Conservation (phyloP, 2,888 invertebrate species). For the Caradrina clavipalpis region DNA sequence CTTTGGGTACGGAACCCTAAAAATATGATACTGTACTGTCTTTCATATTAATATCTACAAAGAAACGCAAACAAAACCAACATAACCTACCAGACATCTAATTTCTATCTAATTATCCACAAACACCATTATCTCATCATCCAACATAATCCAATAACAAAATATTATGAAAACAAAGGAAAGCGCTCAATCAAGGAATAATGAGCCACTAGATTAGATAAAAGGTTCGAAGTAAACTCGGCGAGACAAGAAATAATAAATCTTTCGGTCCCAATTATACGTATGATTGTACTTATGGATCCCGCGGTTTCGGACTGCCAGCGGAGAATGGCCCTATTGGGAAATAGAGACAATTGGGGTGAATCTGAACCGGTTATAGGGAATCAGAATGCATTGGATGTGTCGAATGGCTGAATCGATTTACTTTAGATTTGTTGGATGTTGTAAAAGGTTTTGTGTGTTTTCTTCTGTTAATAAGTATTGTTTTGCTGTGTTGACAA, state of each 20-base stretch:
- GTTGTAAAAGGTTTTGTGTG: slow-evolving; percentile 11
- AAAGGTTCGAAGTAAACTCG: slow-evolving; percentile 79
- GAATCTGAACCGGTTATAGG: slow-evolving; percentile 62
- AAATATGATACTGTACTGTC: too few relatives aligned
- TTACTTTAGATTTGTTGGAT: slow-evolving; percentile 24
- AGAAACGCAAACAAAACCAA: too few relatives aligned
- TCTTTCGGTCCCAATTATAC: slow-evolving; percentile 86
- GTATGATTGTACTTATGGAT: slow-evolving; percentile 77
- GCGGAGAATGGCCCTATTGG: slow-evolving; percentile 80
- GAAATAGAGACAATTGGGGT: slow-evolving; percentile 82
- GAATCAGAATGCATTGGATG: slow-evolving; percentile 53
- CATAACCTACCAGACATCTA: slow-evolving; percentile 15
- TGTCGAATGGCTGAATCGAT: slow-evolving; percentile 45
- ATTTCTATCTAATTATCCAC: slow-evolving; percentile 41
- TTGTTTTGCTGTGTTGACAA: neutral
- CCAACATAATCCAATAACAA: slow-evolving; percentile 78
- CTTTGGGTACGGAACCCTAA: too few relatives aligned
- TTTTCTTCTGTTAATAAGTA: neutral
- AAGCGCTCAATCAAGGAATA: slow-evolving; percentile 83
- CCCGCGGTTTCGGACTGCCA: slow-evolving; percentile 71
- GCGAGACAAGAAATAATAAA: slow-evolving; percentile 82
- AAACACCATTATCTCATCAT: slow-evolving; percentile 53
- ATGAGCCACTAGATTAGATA: slow-evolving; percentile 86
- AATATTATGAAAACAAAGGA: slow-evolving; percentile 80
- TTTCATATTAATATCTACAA: too few relatives aligned